phyloP scores from a whole-genome alignment of 2,888 invertebrate genomes.

The Autographa gamma region DNA sequence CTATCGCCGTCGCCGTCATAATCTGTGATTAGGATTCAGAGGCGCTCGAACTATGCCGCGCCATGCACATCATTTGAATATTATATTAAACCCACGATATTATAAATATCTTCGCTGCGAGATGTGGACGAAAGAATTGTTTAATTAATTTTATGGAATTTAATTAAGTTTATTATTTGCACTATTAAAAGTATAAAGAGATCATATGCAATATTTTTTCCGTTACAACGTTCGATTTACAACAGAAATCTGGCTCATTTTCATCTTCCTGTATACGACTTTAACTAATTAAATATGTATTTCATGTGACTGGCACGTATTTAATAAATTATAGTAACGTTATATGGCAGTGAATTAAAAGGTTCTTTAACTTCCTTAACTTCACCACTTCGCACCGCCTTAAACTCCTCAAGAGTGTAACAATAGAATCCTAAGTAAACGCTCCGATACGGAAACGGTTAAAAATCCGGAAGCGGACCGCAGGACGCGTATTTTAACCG shows the following conservation, averaged over 20 bases:
- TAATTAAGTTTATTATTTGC: background rate
- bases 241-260: background rate
- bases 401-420: slow-evolving; percentile 24
- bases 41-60: slow-evolving; percentile 46
- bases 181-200: background rate
- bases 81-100: slow-evolving; percentile 59
- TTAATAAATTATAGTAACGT: background rate
- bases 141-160: background rate
- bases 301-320: too few relatives aligned
- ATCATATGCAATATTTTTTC: too few relatives aligned
- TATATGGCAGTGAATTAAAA: background rate
- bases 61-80: slow-evolving; percentile 62
- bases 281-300: too few relatives aligned
- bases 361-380: background rate
- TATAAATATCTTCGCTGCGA: slow-evolving; percentile 33
- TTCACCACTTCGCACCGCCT: slow-evolving; percentile 3
- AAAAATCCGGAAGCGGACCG: slow-evolving; percentile 50
- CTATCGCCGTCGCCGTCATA: slow-evolving; percentile 44
- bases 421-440: slow-evolving; percentile 48
- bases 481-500: slow-evolving; percentile 53
- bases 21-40: slow-evolving; percentile 58
- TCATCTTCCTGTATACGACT: too few relatives aligned
- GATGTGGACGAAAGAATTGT: background rate
- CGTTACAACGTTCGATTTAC: too few relatives aligned
- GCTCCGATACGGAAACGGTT: slow-evolving; percentile 48